Base-by-base conservation (phyloP, 2,888 invertebrate species). In the Caenorhabditis sp. region DNA sequence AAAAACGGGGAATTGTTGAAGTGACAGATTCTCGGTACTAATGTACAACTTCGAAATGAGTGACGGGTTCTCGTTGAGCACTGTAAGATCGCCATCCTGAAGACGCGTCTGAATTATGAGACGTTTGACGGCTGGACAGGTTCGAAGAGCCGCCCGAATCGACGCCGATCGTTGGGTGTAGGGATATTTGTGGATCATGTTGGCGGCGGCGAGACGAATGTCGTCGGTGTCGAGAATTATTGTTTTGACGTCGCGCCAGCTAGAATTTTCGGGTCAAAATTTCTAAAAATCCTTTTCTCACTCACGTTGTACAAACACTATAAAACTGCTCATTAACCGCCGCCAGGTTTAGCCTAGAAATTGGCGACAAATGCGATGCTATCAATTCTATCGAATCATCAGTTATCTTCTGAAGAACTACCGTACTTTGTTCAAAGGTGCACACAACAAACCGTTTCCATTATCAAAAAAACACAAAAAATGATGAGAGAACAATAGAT, bases 211-310 rank as follows among this genome's bases (percentile, higher is more conserved):
- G 36, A 72, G 14, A 1, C 62, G 61, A 10, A 72, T 55, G 27
- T 72, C 66, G n/a, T 57, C 62, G 8, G 64, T 67, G 24, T 72
- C 72, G 21, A 72, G 63, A 1, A 72, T 31, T 4, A 72, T 62
- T 1, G 72, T 72, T 58, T 65, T 64, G 36, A 72, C 65, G 58
- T 72, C 67, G 23, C 54, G 59, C 72, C 72, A 72, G 23, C 71
- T 72, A 10, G 31, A 31, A 31, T 31, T 31, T 31, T 10, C 31
- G 31, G 31, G 31, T 10, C 31, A 10, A 31, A 4, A 4, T 10
- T 5, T n/a, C n/a, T n/a, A n/a, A n/a, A n/a, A n/a, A n/a, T 21
- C 26, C 19, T 19, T 21, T 5, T 5, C 14, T 5, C 57, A 26
- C 37, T 55, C 12, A 71, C 71, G 43, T 64, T 37, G 72, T 58